Percentiles rank a stretch among this genome's conserved stretches.
phyloP scores from a whole-genome alignment of 2,113 vertebrate genomes.

The Prinia subflava region DNA sequence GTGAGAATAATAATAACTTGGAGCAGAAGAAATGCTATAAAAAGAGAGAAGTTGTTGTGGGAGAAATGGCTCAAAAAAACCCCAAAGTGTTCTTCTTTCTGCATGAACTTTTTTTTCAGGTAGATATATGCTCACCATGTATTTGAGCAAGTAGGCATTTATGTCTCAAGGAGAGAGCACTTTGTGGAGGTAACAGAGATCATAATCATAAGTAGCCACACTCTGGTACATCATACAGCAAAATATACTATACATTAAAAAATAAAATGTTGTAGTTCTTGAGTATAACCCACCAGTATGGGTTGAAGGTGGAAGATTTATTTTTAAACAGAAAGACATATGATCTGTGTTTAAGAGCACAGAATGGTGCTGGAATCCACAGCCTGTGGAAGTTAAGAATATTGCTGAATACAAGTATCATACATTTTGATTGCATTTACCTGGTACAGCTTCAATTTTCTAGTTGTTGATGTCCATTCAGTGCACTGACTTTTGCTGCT shows the following conservation, averaged over 20 bases:
- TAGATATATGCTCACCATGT: background rate
- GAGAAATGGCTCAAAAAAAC: background rate
- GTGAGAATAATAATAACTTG: slow-evolving; percentile 19
- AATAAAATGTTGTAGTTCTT: background rate
- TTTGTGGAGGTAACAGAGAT: background rate
- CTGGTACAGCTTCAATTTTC: background rate
- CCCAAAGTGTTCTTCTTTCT: background rate
- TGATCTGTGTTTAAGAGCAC: background rate
- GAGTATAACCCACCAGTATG: background rate
- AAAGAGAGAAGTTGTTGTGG: slow-evolving; percentile 1
- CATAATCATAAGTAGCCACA: background rate
- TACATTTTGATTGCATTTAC: background rate
- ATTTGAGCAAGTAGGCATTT: background rate
- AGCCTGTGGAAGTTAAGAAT: background rate
- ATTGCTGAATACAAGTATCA: background rate
- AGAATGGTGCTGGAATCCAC: background rate
- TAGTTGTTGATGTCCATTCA: background rate
- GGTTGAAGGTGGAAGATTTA: background rate
- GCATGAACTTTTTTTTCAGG: background rate
- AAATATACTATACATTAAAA: background rate
- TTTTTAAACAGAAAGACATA: background rate
- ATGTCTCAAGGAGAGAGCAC: background rate
- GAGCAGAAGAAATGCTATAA: slow-evolving; percentile 30
- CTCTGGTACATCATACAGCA: background rate
- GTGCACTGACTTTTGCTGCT: background rate